Base-by-base conservation (phyloP, 2,888 invertebrate species). In the Acleris literana region DNA sequence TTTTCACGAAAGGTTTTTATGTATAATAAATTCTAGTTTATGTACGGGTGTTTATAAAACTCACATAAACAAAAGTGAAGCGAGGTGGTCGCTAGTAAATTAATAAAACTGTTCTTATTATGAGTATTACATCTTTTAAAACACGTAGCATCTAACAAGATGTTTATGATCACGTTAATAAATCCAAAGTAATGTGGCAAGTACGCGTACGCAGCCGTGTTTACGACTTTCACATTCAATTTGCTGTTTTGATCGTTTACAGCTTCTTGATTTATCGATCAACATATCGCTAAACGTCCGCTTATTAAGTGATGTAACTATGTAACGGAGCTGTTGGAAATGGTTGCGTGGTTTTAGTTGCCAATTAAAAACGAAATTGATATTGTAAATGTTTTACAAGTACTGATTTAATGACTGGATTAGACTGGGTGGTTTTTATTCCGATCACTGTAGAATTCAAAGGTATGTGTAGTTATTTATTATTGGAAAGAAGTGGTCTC, bases 201-300 rank as follows among this genome's bases (percentile, higher is more conserved):
- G 33, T 17, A 48, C 4, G 0, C 18, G 3, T 49, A 22, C 16
- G 18, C 17, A 4, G 9, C n/a, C 33, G 33, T 43, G 43, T 43
- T 55, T 43, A 55, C 1, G 43, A 55, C 46, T 61, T 61, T 61
- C 61, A 53, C 61, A 44, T 53, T 54, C 61, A 61, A 46, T 46
- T 61, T 53, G 46, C 29, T 46, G 43, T 53, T 48, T 25, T 43
- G 6, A 52, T 43, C 22, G 43, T 39, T 52, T 17, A 22, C 22
- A 11, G 16, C n/a, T 51, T 60, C n/a, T 51, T 60, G 51, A 17
- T 55, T 55, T 43, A 55, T 55, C 39, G 55, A 43, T 20, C 43
- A 7, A 25, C 13, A 53, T 53, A 29, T n/a, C n/a, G 29, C 53
- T 53, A 53, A 53, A 53, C 29, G 53, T 33, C 5, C 16, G 3